phyloP scores from a whole-genome alignment of 2,797 vertebrate genomes.

The Lerista edwardsae region DNA sequence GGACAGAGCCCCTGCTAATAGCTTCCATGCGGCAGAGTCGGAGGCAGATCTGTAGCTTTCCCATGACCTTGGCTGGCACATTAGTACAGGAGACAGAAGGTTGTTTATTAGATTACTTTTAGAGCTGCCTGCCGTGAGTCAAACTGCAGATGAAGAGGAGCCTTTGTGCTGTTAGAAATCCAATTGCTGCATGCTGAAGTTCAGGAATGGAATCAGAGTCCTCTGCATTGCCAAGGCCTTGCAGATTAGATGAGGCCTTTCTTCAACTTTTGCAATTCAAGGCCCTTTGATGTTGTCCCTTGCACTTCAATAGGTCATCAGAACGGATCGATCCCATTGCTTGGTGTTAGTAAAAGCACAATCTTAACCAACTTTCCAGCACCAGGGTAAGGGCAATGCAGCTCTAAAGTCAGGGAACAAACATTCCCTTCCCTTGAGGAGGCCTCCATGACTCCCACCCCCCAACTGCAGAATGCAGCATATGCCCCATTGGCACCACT shows the following conservation, averaged over 20 bases:
- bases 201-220: accelerated
- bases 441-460: too few species aligned
- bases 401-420: too few species aligned
- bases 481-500: too few species aligned
- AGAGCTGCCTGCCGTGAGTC: constrained; percentile 16
- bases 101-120: constrained; percentile 30
- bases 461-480: too few species aligned
- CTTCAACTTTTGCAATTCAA: too few species aligned
- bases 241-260: not conserved
- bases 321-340: not conserved
- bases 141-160: constrained; percentile 14
- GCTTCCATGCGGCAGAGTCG: not conserved
- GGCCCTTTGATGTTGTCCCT: too few species aligned
- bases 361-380: too few species aligned
- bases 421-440: too few species aligned
- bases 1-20: not conserved
- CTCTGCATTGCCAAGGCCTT: not conserved
- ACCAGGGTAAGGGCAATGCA: too few species aligned
- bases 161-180: constrained; percentile 31
- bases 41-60: constrained; percentile 9
- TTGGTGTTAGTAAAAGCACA: not conserved
- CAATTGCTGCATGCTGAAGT: constrained; percentile 2
- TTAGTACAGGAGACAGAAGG: constrained; percentile 24
- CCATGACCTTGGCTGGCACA: constrained; percentile 12
- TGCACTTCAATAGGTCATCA: not conserved